Conservation (phyloP, 2,888 invertebrate genomes). For the Mesoligia furuncula region DNA sequence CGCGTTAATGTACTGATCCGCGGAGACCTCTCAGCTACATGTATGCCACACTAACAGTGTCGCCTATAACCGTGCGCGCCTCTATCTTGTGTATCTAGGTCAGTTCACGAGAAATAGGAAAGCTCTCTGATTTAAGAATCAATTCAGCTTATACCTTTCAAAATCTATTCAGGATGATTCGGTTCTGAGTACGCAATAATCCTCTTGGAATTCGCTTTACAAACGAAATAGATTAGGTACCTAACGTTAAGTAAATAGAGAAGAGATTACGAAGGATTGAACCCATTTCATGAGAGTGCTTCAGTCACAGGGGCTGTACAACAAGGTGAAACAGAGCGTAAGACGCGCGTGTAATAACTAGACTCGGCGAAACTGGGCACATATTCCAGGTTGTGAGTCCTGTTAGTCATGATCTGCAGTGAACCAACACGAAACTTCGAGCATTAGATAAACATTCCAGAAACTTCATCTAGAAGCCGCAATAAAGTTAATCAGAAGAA, state of each 20-base stretch:
- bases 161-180: slow-evolving; percentile 32
- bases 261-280: slow-evolving; percentile 25
- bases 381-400: slow-evolving; percentile 21
- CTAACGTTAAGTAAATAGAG: slow-evolving; percentile 33
- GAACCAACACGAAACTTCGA: slow-evolving; percentile 27
- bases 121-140: slow-evolving; percentile 32
- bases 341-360: slow-evolving; percentile 10
- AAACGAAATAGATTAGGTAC: slow-evolving; percentile 33
- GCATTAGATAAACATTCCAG: slow-evolving; percentile 16
- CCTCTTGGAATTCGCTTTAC: slow-evolving; percentile 28
- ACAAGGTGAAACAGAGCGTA: background rate
- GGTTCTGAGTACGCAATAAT: slow-evolving; percentile 37
- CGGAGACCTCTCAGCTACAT: slow-evolving; percentile 7
- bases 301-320: background rate
- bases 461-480: slow-evolving; percentile 38
- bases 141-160: slow-evolving; percentile 40
- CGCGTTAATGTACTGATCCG: slow-evolving; percentile 28
- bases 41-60: background rate
- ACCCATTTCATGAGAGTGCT: slow-evolving; percentile 13
- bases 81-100: slow-evolving; percentile 16
- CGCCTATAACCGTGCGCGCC: background rate
- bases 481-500: slow-evolving; percentile 49
- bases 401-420: slow-evolving; percentile 14
- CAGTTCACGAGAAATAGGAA: slow-evolving; percentile 13
- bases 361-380: slow-evolving; percentile 9